A percentile compares a stretch with the other conserved stretches of the same genome.
These are phyloP conservation scores for Sebastes aleutianus DNA, from an alignment of 2,797 vertebrate species.

Conservation along the genomic window DNA sequence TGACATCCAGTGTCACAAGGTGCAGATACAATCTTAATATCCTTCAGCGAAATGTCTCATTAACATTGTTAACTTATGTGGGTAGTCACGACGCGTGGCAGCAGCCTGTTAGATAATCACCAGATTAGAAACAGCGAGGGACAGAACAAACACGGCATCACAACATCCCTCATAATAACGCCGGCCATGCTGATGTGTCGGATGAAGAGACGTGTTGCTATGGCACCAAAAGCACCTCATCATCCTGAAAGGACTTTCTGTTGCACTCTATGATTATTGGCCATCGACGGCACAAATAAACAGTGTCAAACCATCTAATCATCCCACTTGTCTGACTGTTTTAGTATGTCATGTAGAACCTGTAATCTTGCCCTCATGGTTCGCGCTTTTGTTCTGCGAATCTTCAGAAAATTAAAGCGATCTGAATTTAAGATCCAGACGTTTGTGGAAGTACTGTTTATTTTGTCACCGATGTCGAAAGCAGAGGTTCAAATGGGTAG, in stretches of 20 bases:
- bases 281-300: constrained; percentile 49
- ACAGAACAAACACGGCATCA: constrained; percentile 1
- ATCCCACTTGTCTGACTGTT: not conserved
- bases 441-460: not conserved
- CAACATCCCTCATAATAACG: not conserved
- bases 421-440: not conserved
- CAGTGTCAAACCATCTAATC: constrained; percentile 37
- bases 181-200: not conserved
- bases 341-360: constrained; percentile 16
- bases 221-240: constrained; percentile 11
- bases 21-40: constrained; percentile 54
- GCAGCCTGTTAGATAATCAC: constrained; percentile 52
- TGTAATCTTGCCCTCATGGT: constrained; percentile 8
- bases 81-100: constrained; percentile 12
- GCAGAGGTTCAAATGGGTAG: not conserved
- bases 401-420: not conserved
- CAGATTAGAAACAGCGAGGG: constrained; percentile 27
- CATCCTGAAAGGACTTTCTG: constrained; percentile 13
- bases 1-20: constrained; percentile 51
- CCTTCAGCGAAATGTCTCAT: constrained; percentile 61
- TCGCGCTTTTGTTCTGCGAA: not conserved
- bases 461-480: not conserved
- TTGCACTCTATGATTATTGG: constrained; percentile 42
- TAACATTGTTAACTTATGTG: constrained; percentile 48
- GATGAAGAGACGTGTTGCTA: constrained; percentile 11